phyloP scores from a whole-genome alignment of 2,113 vertebrate species.

The Melanerpes aurifrons region DNA sequence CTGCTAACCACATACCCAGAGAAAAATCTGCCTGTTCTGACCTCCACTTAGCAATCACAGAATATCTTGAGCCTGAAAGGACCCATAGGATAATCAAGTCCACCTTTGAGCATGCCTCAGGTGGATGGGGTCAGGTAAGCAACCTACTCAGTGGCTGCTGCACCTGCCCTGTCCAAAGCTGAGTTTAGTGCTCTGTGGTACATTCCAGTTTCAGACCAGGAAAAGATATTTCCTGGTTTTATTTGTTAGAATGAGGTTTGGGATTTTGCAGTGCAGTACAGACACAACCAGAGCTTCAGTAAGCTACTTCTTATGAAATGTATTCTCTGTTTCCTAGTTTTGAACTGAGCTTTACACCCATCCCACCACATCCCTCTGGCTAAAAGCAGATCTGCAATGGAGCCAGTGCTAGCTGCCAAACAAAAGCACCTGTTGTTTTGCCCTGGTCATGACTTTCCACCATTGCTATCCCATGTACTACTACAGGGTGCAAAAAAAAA shows the following conservation, averaged over 20 bases:
- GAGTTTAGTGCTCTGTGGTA: background rate
- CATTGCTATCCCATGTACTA: constrained; percentile 32
- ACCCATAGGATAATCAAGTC: background rate
- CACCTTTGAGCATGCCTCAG: accelerated
- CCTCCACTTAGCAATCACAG: background rate
- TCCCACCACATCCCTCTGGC: constrained; percentile 7
- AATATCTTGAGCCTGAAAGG: background rate
- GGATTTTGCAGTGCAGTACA: background rate
- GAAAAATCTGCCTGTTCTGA: background rate
- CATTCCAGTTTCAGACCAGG: background rate
- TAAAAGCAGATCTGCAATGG: background rate
- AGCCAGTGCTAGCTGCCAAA: background rate
- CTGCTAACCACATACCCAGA: accelerated
- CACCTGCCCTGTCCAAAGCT: background rate
- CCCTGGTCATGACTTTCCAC: constrained; percentile 52
- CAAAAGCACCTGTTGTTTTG: constrained; percentile 82
- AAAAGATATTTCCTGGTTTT: background rate
- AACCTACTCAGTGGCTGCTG: accelerated
- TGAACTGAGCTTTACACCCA: background rate
- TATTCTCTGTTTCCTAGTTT: background rate
- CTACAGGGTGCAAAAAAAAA: constrained; percentile 49
- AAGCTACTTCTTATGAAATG: background rate
- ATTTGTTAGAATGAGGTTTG: background rate
- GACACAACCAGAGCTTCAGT: background rate
- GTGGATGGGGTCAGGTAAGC: background rate